Base-by-base conservation (phyloP, 2,113 vertebrate species). In the Ageneiosus marmoratus region DNA sequence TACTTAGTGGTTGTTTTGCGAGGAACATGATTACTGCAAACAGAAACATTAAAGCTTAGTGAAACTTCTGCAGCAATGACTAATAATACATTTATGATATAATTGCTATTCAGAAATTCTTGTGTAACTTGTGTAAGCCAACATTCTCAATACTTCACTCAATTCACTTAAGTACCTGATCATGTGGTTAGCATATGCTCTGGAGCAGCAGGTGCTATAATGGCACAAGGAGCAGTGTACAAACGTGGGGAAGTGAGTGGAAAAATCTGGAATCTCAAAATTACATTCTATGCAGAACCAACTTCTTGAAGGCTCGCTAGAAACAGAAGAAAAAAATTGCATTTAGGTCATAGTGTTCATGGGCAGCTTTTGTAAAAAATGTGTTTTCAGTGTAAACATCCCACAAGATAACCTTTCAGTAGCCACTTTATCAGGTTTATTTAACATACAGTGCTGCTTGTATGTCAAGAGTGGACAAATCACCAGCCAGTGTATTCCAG, bases 181-280 rank as follows among this genome's bases (percentile, higher is more conserved):
- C 96, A 97, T 96, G 93, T 97, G 96, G 90, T 97, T 96, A 89
- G 96, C 96, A 20, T 96, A 97, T 0, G 96, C 95, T 48, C 96
- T 89, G 56, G 95, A 96, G 89, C 96, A 97, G 93, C 96, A 96
- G 50, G 96, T 97, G 87, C 94, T 94, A 53, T 96, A 96, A 76
- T 94, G 94, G 84, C 96, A 97, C 3, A 96, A 88, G 0, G 95
- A 96, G 74, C 96, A 97, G 89, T 95, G 95, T 10, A 97, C 96
- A 0, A 95, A 96, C 27, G 96, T 96, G 18, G 96, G 96, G 81
- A 94, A 96, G 85, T 97, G 96, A 85, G 95, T 95, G 0, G 94
- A 94, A 88, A 96, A 96, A 73, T 95, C 94, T 0, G 95, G 95
- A 85, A 97, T 94, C 55, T 96, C 93, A 0, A 94, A 95, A 88